These are phyloP conservation scores for Chloroceryle inda DNA, from an alignment of 2,797 vertebrate species.

Conservation along the genomic window DNA sequence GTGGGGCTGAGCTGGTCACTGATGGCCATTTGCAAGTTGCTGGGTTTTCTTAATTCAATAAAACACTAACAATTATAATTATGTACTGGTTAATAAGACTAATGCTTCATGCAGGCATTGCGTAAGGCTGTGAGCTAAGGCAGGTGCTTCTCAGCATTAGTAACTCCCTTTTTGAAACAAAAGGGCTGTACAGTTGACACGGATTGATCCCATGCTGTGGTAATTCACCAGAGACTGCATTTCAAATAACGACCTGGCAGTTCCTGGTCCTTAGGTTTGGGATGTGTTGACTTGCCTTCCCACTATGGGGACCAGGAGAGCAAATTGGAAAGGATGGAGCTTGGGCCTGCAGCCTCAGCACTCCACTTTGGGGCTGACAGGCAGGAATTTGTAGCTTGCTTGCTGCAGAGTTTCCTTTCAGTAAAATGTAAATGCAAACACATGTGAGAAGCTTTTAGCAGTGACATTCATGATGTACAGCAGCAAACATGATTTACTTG, in stretches of 20 bases:
- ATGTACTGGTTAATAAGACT: background rate
- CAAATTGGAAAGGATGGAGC: background rate
- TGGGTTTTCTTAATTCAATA: background rate
- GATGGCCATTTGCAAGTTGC: background rate
- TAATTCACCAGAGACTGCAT: background rate
- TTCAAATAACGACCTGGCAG: background rate
- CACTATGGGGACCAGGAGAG: background rate
- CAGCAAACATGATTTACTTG: background rate
- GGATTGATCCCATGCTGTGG: fast-evolving
- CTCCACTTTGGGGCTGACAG: background rate
- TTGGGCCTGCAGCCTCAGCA: background rate
- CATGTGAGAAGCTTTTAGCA: fast-evolving
- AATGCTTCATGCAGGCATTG: background rate
- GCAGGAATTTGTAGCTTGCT: background rate
- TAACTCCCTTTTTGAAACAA: background rate
- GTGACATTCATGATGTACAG: background rate
- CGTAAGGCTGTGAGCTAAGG: background rate
- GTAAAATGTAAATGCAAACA: background rate
- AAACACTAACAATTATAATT: background rate
- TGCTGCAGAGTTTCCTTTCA: background rate
- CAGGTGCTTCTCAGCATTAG: background rate
- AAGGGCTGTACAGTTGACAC: background rate
- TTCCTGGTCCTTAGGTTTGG: background rate
- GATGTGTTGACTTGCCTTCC: background rate
- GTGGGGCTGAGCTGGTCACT: background rate